phyloP scores from a whole-genome alignment of 2,113 vertebrate genomes.

The Zosterops pallidus region DNA sequence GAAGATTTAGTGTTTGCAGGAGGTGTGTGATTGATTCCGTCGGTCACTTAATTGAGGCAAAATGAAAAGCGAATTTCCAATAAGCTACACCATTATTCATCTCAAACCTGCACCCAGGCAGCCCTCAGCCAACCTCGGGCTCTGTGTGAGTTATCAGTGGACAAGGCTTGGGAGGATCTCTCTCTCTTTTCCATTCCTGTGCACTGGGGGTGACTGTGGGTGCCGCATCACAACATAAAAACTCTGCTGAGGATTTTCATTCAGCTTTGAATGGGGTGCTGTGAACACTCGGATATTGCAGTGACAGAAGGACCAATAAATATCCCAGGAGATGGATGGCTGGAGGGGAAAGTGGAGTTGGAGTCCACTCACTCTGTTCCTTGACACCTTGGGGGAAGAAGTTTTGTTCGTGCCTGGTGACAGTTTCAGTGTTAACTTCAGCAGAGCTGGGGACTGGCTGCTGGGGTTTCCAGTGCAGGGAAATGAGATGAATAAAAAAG shows the following conservation, averaged over 20 bases:
- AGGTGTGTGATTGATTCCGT: slow-evolving; percentile 75
- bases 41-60: slow-evolving; percentile 77
- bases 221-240: fast-evolving
- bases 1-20: slow-evolving; percentile 75
- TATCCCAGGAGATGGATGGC: not conserved
- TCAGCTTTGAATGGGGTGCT: not conserved
- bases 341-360: not conserved
- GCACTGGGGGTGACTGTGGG: not conserved
- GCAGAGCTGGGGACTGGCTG: not conserved
- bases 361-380: not conserved
- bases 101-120: slow-evolving; percentile 37
- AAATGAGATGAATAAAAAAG: not conserved
- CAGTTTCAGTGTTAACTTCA: not conserved
- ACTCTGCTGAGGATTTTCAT: not conserved
- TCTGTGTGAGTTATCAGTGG: not conserved
- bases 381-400: not conserved
- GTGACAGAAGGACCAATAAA: slow-evolving; percentile 10
- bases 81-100: slow-evolving; percentile 75
- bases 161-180: not conserved
- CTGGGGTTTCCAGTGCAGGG: not conserved
- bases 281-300: not conserved
- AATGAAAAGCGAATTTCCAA: slow-evolving; percentile 78
- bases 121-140: slow-evolving; percentile 37
- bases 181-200: not conserved
- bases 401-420: not conserved